Evolutionary conservation across 1,140 invertebrate species (phyloP).

Genomic region (Dryas iulia): DNA sequence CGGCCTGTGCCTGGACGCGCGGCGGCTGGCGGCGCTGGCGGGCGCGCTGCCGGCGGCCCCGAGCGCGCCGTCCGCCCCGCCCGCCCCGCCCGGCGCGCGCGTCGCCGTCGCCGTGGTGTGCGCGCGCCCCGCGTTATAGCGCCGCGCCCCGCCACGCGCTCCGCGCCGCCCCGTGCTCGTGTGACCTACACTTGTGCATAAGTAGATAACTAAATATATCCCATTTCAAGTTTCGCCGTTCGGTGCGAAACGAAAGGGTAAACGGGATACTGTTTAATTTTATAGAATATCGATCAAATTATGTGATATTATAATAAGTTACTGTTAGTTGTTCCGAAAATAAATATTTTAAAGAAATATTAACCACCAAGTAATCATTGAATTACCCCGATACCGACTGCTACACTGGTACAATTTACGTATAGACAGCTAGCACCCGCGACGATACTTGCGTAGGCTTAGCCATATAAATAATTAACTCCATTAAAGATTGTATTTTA

Average conservation of each 20-base stretch:
- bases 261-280: neutral
- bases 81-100: conserved; percentile 30
- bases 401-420: neutral
- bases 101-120: conserved; percentile 37
- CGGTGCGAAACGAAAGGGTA: neutral
- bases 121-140: conserved; percentile 40
- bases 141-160: conserved; percentile 21
- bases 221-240: neutral
- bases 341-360: conserved; percentile 19
- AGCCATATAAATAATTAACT: too few relatives aligned
- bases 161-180: conserved; percentile 42
- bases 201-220: neutral
- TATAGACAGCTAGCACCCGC: too few relatives aligned
- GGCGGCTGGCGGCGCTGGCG: conserved; percentile 32
- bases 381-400: neutral
- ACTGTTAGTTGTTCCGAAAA: conserved; percentile 22
- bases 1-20: conserved; percentile 44
- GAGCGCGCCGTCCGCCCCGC: conserved; percentile 28
- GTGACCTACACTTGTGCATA: conserved; percentile 13
- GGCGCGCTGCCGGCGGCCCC: conserved; percentile 30
- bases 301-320: conserved; percentile 35
- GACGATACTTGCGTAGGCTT: too few relatives aligned
- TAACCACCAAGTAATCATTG: neutral
- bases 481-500: too few relatives aligned
- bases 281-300: conserved; percentile 21